Evolutionary conservation across 2,888 invertebrate genomes (phyloP).

Genomic region (Bibio marci): DNA sequence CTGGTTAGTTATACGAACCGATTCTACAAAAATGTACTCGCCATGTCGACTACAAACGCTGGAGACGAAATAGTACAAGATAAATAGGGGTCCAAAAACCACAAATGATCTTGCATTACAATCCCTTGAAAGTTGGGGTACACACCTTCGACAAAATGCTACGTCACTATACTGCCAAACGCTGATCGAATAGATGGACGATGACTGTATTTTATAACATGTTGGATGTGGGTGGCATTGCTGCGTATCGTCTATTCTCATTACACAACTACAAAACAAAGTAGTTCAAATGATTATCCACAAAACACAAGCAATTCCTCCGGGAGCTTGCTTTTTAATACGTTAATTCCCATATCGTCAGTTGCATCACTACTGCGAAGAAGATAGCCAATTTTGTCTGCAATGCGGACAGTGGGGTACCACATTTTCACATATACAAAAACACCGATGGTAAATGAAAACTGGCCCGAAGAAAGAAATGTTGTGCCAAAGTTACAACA

Average conservation of each 20-base stretch:
- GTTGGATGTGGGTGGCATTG: too few species aligned
- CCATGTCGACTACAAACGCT: not conserved
- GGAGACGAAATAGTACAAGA: not conserved
- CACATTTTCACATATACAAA: too few species aligned
- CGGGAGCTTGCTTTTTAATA: too few species aligned
- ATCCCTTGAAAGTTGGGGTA: not conserved
- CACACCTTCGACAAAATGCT: constrained; percentile 1
- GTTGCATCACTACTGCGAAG: too few species aligned
- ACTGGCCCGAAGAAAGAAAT: too few species aligned
- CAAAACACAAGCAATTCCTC: not conserved
- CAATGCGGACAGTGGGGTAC: too few species aligned
- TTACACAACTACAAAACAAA: too few species aligned
- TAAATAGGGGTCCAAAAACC: not conserved
- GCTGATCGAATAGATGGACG: not conserved
- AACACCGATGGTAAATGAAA: too few species aligned
- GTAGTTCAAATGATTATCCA: too few species aligned
- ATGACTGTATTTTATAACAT: not conserved
- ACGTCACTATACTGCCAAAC: not conserved
- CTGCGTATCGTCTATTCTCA: not conserved
- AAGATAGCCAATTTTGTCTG: too few species aligned
- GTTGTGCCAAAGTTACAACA: too few species aligned
- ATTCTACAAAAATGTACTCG: not conserved
- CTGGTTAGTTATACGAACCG: not conserved
- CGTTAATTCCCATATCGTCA: too few species aligned
- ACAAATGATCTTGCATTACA: not conserved